A percentile compares a stretch with the other conserved stretches of the same genome.
Conservation (phyloP, 2,113 vertebrate species). For the Chaetodon auriga region DNA sequence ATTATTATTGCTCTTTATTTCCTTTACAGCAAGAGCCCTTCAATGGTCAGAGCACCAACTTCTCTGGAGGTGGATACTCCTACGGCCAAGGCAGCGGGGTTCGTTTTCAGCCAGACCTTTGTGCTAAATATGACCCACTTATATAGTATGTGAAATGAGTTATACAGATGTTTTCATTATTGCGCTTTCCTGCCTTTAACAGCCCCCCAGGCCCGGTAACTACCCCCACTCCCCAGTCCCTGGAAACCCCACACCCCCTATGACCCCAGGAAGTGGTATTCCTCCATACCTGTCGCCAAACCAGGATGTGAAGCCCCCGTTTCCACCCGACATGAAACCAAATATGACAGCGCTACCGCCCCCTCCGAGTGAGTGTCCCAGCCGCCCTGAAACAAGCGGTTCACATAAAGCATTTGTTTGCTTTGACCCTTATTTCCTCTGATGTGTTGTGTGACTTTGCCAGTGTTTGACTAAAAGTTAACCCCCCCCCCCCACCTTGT, state of each 20-base stretch:
- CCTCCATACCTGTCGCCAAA: constrained; percentile 96
- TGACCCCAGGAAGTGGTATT: constrained; percentile 98
- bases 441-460: background rate
- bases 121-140: background rate
- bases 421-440: background rate
- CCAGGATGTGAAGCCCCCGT: constrained; percentile 98
- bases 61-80: constrained; percentile 90
- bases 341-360: constrained; percentile 96
- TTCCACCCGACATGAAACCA: constrained; percentile 99
- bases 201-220: constrained; percentile 96
- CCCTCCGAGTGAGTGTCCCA: constrained; percentile 90
- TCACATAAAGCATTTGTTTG: background rate
- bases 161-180: constrained; percentile 48
- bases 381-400: background rate
- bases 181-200: constrained; percentile 63
- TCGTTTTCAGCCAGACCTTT: constrained; percentile 58
- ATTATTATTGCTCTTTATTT: constrained; percentile 10
- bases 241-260: constrained; percentile 97
- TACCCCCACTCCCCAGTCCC: constrained; percentile 99
- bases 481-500: constrained; percentile 3
- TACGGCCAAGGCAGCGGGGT: constrained; percentile 91
- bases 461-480: constrained; percentile 1
- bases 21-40: constrained; percentile 87
- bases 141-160: constrained; percentile 12
- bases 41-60: constrained; percentile 86